These are phyloP conservation scores for Shargacucullia verbasci DNA, from an alignment of 2,888 invertebrate species.

Conservation along the genomic window DNA sequence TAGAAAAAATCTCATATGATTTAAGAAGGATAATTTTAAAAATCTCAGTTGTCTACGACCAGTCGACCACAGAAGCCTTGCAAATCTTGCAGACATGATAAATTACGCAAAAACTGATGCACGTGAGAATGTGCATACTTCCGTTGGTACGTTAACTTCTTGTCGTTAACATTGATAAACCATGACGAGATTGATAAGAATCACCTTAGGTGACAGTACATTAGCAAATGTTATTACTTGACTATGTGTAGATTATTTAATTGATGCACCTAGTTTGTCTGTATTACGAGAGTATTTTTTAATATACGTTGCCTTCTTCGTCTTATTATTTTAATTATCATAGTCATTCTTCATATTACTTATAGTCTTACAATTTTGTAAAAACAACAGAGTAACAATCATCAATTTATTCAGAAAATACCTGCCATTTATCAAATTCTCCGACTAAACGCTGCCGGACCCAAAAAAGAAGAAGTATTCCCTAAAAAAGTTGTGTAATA, in stretches of 20 bases:
- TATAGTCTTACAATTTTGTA: neutral
- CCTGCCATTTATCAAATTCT: constrained; percentile 13
- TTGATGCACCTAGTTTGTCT: constrained; percentile 12
- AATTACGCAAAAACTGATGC: constrained; percentile 56
- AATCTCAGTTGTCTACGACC: constrained; percentile 31
- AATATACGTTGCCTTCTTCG: neutral
- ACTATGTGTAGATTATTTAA: constrained; percentile 25
- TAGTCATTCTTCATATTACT: no score
- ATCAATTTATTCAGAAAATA: neutral
- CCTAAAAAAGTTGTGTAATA: constrained; percentile 35
- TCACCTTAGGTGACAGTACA: constrained; percentile 12
- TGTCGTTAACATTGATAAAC: constrained; percentile 15
- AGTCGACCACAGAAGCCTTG: constrained; percentile 37
- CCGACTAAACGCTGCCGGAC: constrained; percentile 7
- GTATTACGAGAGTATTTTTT: neutral
- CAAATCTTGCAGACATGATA: constrained; percentile 36
- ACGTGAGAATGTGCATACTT: constrained; percentile 73
- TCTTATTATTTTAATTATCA: constrained; percentile 5
- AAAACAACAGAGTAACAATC: constrained; percentile 1
- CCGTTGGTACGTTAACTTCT: constrained; percentile 54
- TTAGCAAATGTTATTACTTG: constrained; percentile 17
- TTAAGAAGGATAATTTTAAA: neutral
- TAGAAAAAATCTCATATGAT: neutral
- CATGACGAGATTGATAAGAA: constrained; percentile 30
- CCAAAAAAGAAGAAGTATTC: constrained; percentile 27